A percentile compares a stretch with the other conserved stretches of the same genome.
phyloP scores from a whole-genome alignment of 2,113 vertebrate species.

The Brachypteracias leptosomus region DNA sequence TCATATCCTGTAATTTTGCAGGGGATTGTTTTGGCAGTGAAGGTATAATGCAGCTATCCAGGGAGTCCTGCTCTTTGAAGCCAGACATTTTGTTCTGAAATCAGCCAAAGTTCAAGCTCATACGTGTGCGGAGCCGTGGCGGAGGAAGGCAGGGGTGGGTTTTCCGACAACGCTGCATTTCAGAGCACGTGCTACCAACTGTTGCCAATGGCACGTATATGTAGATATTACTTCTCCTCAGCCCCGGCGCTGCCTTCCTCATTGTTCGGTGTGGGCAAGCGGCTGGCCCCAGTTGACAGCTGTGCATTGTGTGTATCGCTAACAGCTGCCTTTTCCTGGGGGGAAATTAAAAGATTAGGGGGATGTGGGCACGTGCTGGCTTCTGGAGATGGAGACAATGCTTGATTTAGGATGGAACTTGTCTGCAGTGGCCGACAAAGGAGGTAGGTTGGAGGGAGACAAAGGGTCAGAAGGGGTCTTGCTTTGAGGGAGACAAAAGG shows the following conservation, averaged over 20 bases:
- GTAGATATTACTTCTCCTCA: slow-evolving; percentile 47
- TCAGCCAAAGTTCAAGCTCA: slow-evolving; percentile 41
- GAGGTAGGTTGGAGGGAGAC: slow-evolving; percentile 64
- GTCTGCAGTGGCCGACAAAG: slow-evolving; percentile 79
- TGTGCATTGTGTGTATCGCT: slow-evolving; percentile 84
- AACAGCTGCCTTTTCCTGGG: slow-evolving; percentile 91
- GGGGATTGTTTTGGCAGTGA: slow-evolving; percentile 23
- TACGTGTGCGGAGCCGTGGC: not conserved
- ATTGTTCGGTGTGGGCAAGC: slow-evolving; percentile 77
- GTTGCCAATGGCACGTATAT: slow-evolving; percentile 82
- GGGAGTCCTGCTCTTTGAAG: slow-evolving; percentile 60
- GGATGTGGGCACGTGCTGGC: slow-evolving; percentile 83
- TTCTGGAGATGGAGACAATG: slow-evolving; percentile 80
- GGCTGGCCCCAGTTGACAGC: slow-evolving; percentile 84
- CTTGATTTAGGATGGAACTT: slow-evolving; percentile 83
- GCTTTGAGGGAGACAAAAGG: slow-evolving; percentile 77
- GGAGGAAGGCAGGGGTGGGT: not conserved
- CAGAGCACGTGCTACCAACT: slow-evolving; percentile 90
- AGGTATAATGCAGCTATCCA: slow-evolving; percentile 23
- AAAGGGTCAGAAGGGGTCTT: slow-evolving; percentile 70
- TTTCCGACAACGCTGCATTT: slow-evolving; percentile 67
- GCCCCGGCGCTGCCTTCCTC: slow-evolving; percentile 39
- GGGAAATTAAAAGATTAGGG: slow-evolving; percentile 88
- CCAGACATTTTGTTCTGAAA: slow-evolving; percentile 30
- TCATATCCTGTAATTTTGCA: slow-evolving; percentile 35